Evolutionary conservation across 2,797 vertebrate species (phyloP).

Genomic region (Synaphobranchus kaupii): DNA sequence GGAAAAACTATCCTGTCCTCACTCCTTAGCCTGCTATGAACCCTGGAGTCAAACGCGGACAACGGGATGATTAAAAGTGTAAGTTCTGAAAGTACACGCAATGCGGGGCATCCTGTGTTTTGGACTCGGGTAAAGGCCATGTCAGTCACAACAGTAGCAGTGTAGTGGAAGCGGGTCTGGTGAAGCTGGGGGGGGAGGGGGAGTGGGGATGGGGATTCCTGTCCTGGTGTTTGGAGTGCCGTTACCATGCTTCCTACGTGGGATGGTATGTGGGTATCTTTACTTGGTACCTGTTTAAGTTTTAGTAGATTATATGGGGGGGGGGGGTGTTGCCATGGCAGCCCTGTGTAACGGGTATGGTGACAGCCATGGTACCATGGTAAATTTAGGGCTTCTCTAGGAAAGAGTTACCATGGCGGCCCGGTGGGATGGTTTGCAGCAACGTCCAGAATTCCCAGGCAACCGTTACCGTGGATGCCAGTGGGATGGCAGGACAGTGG

Average conservation of each 20-base stretch:
- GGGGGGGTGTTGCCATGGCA: slow-evolving; percentile 10
- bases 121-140: neutral
- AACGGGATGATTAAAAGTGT: slow-evolving; percentile 40
- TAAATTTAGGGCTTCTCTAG: neutral
- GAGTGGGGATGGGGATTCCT: neutral
- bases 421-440: neutral
- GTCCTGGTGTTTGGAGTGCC: neutral
- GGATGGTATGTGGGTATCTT: neutral
- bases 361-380: neutral
- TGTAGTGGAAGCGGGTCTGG: neutral
- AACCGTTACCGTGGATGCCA: neutral
- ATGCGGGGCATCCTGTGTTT: neutral
- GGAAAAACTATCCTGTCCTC: slow-evolving; percentile 27
- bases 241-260: neutral
- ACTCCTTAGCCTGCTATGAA: slow-evolving; percentile 40
- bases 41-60: slow-evolving; percentile 41
- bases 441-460: neutral
- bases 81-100: slow-evolving; percentile 1
- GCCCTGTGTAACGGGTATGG: neutral
- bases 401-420: slow-evolving; percentile 4
- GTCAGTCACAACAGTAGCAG: neutral
- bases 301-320: neutral
- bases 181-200: neutral
- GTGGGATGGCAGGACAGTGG: neutral
- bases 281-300: neutral